Base-by-base conservation (phyloP, 2,797 vertebrate species). In the Silurus aristotelis region DNA sequence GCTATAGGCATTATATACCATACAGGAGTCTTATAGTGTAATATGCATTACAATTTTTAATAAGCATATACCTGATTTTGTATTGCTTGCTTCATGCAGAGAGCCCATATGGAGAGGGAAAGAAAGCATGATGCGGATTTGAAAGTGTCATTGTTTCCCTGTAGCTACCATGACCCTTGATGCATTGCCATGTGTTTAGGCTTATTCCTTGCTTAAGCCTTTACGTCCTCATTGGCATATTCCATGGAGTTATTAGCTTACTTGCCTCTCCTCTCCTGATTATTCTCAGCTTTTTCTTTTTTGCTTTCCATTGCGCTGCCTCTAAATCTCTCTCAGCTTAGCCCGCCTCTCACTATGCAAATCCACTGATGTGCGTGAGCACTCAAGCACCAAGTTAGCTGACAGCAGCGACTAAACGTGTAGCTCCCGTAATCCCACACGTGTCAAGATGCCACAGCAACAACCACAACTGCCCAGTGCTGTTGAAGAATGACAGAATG, bases 341-440 rank as follows among this genome's bases (percentile, higher is more conserved):
- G 70, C 55, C 83, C 67, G 70, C 83, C 82, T 80, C 64, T 90
- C 88, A 88, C 81, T 86, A 90, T 90, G 90, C 88, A 90, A 90
- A 90, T 90, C 89, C 86, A 82, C 66, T 63, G 80, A 78, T 79
- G 75, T 63, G 64, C 70, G 60, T 55, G 48, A 84, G 83, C n/a
- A 46, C 80, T 83, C 63, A 77, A 48, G 55, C 52, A 22, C 79
- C 67, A 9, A 73, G 80, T 86, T 83, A 67, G 48, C 75, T 84
- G 58, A 84, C 72, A 84, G 60, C 46, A 76, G 25, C 12, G 15
- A 43, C 66, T 66, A 84, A 84, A 84, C 83, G 55, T 12, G 5
- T 15, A 84, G 83, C 61, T 56, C 71, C 83, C 46, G 0, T 76
- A 77, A 84, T 84, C 72, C 72, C 60, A 83, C 71, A 48, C 38